Conservation (phyloP, 2,113 vertebrate genomes). For the Macquaria ambigua region DNA sequence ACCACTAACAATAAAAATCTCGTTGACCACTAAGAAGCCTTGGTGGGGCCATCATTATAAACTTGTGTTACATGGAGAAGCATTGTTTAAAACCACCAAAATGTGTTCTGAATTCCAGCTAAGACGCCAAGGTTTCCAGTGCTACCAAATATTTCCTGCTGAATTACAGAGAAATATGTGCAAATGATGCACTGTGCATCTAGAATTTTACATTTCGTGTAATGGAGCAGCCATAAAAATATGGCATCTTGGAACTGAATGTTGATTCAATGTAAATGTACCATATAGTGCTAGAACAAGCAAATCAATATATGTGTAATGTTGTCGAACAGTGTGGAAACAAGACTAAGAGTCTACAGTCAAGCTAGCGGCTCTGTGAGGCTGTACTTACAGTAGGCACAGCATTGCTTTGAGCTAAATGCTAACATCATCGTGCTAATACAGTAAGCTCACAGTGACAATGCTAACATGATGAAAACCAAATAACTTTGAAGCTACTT, state of each 20-base stretch:
- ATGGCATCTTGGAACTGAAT: not conserved
- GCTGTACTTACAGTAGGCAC: not conserved
- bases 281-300: not conserved
- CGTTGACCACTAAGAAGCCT: not conserved
- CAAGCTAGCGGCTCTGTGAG: not conserved
- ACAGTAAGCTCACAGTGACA: not conserved
- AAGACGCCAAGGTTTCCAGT: not conserved
- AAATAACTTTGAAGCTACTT: too few relatives aligned
- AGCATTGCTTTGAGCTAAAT: not conserved
- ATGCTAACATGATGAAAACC: not conserved
- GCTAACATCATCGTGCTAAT: not conserved
- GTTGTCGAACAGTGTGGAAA: not conserved
- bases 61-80: not conserved
- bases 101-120: not conserved
- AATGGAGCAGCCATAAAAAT: not conserved
- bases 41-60: not conserved
- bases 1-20: not conserved
- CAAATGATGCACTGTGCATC: not conserved
- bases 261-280: not conserved
- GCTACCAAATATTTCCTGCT: not conserved
- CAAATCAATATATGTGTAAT: not conserved
- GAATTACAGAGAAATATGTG: slow-evolving; percentile 14
- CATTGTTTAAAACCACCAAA: not conserved
- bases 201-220: not conserved
- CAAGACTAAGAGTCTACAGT: not conserved